phyloP scores from a whole-genome alignment of 2,888 invertebrate species.

The Aspidiotus rigidus region DNA sequence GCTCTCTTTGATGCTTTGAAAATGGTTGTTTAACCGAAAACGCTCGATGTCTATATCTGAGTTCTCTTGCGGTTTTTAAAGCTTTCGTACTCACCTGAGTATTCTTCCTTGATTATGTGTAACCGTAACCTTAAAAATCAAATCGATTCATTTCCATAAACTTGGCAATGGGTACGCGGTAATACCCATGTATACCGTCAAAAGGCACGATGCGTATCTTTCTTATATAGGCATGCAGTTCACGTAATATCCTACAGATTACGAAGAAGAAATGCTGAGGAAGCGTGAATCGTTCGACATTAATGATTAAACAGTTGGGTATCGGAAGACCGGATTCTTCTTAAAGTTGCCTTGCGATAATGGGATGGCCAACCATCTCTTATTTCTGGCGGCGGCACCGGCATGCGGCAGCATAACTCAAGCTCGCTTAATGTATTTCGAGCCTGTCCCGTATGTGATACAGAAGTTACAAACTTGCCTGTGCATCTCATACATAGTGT shows the following conservation, averaged over 20 bases:
- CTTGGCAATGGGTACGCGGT: no score
- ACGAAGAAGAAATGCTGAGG: not conserved
- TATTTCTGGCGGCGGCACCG: not conserved
- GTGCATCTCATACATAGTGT: no score
- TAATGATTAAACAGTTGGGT: constrained; percentile 20
- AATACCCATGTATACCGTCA: no score
- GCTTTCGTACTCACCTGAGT: no score
- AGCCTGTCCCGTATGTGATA: constrained; percentile 12
- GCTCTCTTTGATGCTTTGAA: no score
- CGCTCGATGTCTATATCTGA: no score
- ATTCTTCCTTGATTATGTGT: no score
- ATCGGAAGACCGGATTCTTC: constrained; percentile 26
- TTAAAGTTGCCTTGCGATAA: constrained; percentile 7
- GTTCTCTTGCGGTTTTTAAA: no score
- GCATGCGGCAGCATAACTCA: not conserved
- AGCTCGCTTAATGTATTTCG: constrained; percentile 10
- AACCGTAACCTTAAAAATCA: no score
- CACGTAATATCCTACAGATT: not conserved
- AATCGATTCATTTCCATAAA: no score
- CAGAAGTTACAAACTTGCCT: constrained; percentile 21
- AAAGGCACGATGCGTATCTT: no score
- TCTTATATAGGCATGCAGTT: not conserved
- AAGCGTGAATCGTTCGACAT: constrained; percentile 2
- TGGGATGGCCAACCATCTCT: not conserved
- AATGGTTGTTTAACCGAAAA: no score